Base-by-base conservation (phyloP, 2,888 invertebrate genomes). In the Drosophila rubida region DNA sequence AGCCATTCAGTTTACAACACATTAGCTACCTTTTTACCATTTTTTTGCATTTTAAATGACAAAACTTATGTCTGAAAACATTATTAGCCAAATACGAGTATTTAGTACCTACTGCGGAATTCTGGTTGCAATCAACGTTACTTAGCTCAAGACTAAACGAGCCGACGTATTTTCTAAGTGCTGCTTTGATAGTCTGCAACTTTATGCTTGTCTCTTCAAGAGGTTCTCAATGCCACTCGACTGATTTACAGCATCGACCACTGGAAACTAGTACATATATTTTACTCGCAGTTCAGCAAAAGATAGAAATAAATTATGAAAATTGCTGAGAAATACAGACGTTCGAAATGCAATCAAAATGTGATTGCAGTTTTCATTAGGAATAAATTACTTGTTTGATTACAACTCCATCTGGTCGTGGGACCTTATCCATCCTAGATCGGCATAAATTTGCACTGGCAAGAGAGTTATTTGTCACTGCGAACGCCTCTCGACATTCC, bases 1-100 rank as follows among this genome's bases (percentile, higher is more conserved):
- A 23, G 32, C 25, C 49, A 8, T 39, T 19, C 32, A 39, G 42
- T 87, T 88, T 72, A 88, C 73, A 80, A 79, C 77, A 54, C 41
- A 27, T 63, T 55, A 42, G 54, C 45, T 61, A 44, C 30, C 50
- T 46, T 23, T 54, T 57, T 49, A 57, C 39, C 4, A n/a, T n/a
- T 11, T 4, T n/a, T n/a, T 32, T 32, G 32, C 32, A 4, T 32
- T 32, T 32, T 32, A 63, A 78, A 78, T 64, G 63, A 78, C 60
- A 57, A 50, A 60, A 63, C 63, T 58, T 51, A 78, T 74, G 62
- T 62, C 58, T 72, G 46, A 51, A 45, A 59, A 48, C 68, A 78
- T 66, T 55, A 73, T 78, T 51, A 78, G 54, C 14, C 78, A 41
- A 50, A 30, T n/a, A 19, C 16, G 9, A 54, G 23, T 44, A 44